Evolutionary conservation across 2,113 vertebrate species (phyloP), one percentile per base, ranked within the genome.

Genomic region (Seriola rivoliana): DNA sequence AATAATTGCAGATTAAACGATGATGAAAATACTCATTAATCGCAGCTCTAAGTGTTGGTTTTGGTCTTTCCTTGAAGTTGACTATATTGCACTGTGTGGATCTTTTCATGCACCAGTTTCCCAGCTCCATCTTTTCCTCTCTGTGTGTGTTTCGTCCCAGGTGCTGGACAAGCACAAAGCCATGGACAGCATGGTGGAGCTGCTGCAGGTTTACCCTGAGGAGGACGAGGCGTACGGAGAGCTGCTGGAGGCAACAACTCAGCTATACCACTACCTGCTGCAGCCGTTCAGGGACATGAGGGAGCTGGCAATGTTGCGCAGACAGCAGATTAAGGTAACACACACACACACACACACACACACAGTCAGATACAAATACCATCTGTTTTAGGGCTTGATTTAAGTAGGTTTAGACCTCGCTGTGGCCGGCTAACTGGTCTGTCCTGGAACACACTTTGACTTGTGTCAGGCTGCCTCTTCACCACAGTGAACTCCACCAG

Each of bases 201-300:
- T 99, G 83, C 95, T 99, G 91, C 96, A 97, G 82, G 88, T 99
- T 34, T 99, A 99, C 92, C 95, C 96, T 0, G 95, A 97, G 95
- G 98, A 99, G 93, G 98, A 99, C 69, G 96, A 98, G 86, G 97
- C 96, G 0, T 98, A 97, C 34, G 94, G 95, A 23, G 96, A 94
- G 38, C 96, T 99, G 81, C 96, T 97, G 87, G 97, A 99, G 94
- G 97, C 97, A 0, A 98, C 97, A 1, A 99, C 96, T 0, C 97
- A 98, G 88, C 96, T 99, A 13, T 99, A 99, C 89, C 98, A 99
- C 93, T 99, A 98, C 86, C 94, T 99, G 84, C 95, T 99, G 3
- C 98, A 99, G 87, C 98, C 98, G 1, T 99, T 99, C 92, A 94
- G 98, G 91, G 98, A 99, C 94, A 99, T 99, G 97, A 95, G 98